phyloP scores from a whole-genome alignment of 2,797 vertebrate species.

The Girardinus metallicus region DNA sequence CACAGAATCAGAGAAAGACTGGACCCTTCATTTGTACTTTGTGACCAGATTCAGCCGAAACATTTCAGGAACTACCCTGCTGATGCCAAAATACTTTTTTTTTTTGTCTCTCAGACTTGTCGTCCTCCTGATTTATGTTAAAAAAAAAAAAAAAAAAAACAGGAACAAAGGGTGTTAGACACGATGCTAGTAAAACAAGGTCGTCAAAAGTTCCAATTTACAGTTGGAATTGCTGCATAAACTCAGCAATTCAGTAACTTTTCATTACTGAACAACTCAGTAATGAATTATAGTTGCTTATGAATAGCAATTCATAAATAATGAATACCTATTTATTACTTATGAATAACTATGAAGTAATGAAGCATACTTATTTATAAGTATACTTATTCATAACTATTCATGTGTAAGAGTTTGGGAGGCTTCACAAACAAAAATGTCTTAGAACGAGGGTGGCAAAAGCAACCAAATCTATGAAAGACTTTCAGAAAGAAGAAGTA shows the following conservation, averaged over 20 bases:
- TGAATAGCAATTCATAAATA: too few relatives aligned
- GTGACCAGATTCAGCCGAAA: neutral
- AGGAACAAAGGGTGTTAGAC: neutral
- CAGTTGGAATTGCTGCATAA: neutral
- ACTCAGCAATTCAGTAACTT: neutral
- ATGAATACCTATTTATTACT: neutral
- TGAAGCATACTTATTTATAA: too few relatives aligned
- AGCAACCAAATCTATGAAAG: neutral
- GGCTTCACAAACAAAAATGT: neutral
- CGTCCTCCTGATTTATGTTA: neutral
- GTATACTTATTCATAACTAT: neutral
- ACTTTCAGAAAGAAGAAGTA: neutral
- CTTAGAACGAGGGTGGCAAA: neutral
- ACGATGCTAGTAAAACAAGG: neutral
- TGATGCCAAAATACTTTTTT: neutral
- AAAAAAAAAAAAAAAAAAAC: neutral
- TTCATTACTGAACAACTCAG: neutral
- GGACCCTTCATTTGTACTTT: neutral
- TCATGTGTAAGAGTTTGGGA: neutral
- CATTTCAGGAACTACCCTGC: neutral
- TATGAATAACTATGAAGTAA: neutral
- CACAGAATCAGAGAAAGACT: neutral
- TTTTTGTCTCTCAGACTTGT: neutral
- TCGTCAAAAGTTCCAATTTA: neutral
- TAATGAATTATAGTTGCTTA: too few relatives aligned